Percentiles rank a stretch among this genome's conserved stretches.
These are phyloP conservation scores for Oenanthe melanoleuca DNA, from an alignment of 2,113 vertebrate genomes.

Conservation along the genomic window DNA sequence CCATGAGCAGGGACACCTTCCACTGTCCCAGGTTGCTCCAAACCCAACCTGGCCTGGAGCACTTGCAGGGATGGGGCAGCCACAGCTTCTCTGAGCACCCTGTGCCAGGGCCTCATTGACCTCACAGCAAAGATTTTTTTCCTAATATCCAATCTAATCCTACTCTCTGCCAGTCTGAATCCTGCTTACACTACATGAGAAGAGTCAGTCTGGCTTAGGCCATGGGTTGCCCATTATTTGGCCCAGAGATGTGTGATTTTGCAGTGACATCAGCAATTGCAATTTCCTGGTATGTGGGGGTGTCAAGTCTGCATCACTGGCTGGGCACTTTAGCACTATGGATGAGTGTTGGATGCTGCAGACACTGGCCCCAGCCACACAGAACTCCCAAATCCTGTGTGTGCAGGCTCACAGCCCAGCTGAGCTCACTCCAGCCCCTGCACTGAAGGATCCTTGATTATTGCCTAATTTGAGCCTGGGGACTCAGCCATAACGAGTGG, in stretches of 20 bases:
- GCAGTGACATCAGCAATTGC: neutral
- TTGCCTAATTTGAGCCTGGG: constrained; percentile 54
- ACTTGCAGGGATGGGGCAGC: neutral
- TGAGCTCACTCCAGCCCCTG: neutral
- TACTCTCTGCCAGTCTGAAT: neutral
- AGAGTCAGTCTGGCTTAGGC: neutral
- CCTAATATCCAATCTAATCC: neutral
- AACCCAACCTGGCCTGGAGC: fast-evolving
- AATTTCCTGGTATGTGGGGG: neutral
- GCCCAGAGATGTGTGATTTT: neutral
- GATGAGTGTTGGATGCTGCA: neutral
- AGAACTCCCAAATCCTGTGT: neutral
- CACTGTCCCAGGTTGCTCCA: neutral
- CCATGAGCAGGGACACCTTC: neutral
- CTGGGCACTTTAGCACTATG: fast-evolving
- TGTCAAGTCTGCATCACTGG: neutral
- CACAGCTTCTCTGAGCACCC: neutral
- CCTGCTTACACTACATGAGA: neutral
- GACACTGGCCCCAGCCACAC: neutral
- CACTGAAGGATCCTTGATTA: constrained; percentile 46
- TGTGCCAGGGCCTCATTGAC: neutral
- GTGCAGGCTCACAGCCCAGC: neutral
- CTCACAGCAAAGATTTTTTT: neutral
- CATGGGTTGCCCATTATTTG: neutral
- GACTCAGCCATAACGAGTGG: constrained; percentile 49